These are phyloP conservation scores for Sabellastarte sp. DNA, from an alignment of 2,888 invertebrate genomes.

Conservation along the genomic window DNA sequence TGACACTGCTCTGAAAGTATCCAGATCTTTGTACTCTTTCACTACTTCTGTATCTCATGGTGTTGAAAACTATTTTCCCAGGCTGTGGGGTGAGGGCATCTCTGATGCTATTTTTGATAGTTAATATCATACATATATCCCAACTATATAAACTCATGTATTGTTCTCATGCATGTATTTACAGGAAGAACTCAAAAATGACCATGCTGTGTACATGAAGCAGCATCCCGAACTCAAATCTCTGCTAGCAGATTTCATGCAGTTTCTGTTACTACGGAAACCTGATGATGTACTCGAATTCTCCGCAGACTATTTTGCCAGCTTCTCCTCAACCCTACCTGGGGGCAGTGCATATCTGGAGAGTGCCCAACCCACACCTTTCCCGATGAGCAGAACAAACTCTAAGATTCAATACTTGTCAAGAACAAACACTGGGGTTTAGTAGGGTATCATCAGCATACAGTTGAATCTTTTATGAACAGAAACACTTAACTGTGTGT, in stretches of 20 bases:
- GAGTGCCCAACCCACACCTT: constrained; percentile 43
- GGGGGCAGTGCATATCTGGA: constrained; percentile 41
- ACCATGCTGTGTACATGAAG: constrained; percentile 53
- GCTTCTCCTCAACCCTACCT: constrained; percentile 45
- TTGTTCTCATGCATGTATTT: too few relatives aligned
- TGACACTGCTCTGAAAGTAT: too few relatives aligned
- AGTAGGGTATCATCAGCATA: too few relatives aligned
- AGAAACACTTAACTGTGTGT: too few relatives aligned
- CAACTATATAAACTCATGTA: too few relatives aligned
- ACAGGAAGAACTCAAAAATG: constrained; percentile 55
- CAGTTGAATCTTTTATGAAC: too few relatives aligned
- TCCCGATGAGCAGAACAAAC: constrained; percentile 32
- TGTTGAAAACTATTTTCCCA: too few relatives aligned
- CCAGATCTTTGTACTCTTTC: too few relatives aligned
- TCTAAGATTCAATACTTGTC: constrained; percentile 14
- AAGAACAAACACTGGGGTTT: constrained; percentile 2
- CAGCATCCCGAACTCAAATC: constrained; percentile 57
- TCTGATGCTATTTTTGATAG: too few relatives aligned
- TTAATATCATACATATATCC: too few relatives aligned
- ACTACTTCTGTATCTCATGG: too few relatives aligned
- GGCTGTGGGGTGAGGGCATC: too few relatives aligned
- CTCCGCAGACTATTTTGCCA: constrained; percentile 57
- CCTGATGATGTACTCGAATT: constrained; percentile 56
- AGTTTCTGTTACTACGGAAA: constrained; percentile 57
- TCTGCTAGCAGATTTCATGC: constrained; percentile 56